These are phyloP conservation scores for Cuculus canorus DNA, from an alignment of 2,797 vertebrate species.

Conservation along the genomic window DNA sequence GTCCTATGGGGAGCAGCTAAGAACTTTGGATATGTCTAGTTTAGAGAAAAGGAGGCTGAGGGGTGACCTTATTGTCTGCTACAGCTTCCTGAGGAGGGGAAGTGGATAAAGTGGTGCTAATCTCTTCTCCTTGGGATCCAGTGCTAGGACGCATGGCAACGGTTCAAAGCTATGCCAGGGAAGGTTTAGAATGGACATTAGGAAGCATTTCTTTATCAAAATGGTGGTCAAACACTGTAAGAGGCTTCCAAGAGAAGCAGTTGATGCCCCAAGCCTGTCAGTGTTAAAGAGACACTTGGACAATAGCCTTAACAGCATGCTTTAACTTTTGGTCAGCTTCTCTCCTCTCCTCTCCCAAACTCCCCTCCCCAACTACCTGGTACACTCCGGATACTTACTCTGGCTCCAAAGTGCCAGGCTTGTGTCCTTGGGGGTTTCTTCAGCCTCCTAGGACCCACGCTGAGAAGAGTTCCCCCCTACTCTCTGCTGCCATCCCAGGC, in stretches of 20 bases:
- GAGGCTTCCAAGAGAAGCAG: background rate
- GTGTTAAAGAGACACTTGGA: background rate
- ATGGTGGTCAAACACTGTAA: background rate
- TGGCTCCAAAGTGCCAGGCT: background rate
- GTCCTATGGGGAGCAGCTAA: background rate
- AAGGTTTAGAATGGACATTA: background rate
- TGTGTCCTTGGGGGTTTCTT: background rate
- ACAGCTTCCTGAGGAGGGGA: background rate
- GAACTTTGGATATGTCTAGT: background rate
- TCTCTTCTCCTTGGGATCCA: background rate
- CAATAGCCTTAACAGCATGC: background rate
- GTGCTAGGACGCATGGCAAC: background rate
- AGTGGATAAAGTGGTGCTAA: background rate
- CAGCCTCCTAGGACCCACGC: background rate
- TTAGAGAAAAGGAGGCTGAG: background rate
- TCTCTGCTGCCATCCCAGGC: constrained; percentile 72
- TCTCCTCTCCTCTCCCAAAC: no score
- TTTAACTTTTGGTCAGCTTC: background rate
- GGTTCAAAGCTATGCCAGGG: background rate
- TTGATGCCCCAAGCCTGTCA: no score
- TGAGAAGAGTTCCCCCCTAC: background rate
- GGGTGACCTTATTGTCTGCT: no score
- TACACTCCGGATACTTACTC: background rate
- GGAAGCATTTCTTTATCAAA: background rate
- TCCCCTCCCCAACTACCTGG: background rate